Percentiles rank a stretch among this genome's conserved stretches.
These are phyloP conservation scores for Tichodroma muraria DNA, from an alignment of 2,113 vertebrate species.

Conservation along the genomic window DNA sequence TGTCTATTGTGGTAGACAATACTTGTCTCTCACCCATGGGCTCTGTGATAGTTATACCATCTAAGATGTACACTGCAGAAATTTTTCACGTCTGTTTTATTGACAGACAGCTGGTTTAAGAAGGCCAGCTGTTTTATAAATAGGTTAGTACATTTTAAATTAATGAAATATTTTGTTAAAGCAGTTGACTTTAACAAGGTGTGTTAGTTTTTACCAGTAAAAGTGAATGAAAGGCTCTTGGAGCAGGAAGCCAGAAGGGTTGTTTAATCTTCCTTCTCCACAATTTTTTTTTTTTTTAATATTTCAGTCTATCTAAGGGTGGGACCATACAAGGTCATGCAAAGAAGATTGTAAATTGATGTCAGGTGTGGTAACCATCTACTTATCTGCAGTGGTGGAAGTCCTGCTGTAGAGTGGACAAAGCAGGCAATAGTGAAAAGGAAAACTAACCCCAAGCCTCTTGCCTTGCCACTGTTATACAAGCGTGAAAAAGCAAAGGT, in stretches of 20 bases:
- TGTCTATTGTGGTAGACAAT: background rate
- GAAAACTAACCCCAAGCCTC: background rate
- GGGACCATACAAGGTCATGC: background rate
- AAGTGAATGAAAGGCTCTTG: no score
- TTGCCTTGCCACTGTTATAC: background rate
- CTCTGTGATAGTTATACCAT: background rate
- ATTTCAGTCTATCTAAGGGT: background rate
- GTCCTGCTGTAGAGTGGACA: background rate
- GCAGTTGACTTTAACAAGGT: background rate
- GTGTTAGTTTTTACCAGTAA: background rate
- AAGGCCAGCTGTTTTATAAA: background rate
- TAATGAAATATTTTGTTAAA: background rate
- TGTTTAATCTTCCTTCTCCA: background rate
- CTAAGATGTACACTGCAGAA: background rate
- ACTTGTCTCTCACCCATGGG: background rate
- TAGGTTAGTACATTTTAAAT: background rate
- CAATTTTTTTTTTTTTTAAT: background rate
- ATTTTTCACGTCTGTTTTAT: background rate
- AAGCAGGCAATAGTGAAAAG: background rate
- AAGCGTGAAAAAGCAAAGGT: background rate
- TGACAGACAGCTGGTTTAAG: background rate
- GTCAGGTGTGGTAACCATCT: background rate
- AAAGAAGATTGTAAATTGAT: background rate
- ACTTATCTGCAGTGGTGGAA: background rate
- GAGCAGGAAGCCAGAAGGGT: no score